Percentiles rank a stretch among this genome's conserved stretches.
Evolutionary conservation across 2,888 invertebrate genomes (phyloP).

Genomic region (Drosophila formosana): DNA sequence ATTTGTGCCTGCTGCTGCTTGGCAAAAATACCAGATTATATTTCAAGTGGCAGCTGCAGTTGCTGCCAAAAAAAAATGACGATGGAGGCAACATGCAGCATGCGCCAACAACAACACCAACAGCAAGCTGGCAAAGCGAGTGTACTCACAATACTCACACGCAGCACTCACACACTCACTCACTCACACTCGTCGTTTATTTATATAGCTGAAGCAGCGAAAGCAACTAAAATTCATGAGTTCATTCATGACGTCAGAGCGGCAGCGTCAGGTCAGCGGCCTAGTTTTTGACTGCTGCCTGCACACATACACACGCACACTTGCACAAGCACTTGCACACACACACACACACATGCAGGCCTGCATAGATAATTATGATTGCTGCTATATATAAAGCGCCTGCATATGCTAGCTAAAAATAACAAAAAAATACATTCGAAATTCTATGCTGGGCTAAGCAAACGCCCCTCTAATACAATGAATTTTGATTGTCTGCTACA

Average conservation of each 20-base stretch:
- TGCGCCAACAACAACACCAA: conserved; percentile 32
- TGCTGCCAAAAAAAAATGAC: conserved; percentile 44
- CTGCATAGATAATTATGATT: conserved; percentile 27
- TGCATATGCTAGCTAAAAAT: conserved; percentile 59
- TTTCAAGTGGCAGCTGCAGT: conserved; percentile 43
- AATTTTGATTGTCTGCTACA: no score
- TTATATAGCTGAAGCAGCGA: conserved; percentile 47
- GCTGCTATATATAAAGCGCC: not conserved
- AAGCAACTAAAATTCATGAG: conserved; percentile 73
- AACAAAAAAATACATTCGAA: conserved; percentile 40
- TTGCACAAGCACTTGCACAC: conserved; percentile 6
- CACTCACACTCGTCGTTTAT: conserved; percentile 40
- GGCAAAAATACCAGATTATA: conserved; percentile 38
- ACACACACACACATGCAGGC: conserved; percentile 14
- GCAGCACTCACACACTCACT: not conserved
- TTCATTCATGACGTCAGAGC: conserved; percentile 85
- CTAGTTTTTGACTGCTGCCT: conserved; percentile 72
- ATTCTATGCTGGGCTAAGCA: conserved; percentile 62
- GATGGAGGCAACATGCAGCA: conserved; percentile 50
- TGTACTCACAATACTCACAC: conserved; percentile 28
- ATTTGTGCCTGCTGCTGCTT: conserved; percentile 15
- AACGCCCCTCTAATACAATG: conserved; percentile 10
- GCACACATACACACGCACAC: conserved; percentile 36
- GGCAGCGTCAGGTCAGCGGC: conserved; percentile 84
- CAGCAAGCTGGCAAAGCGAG: conserved; percentile 17